Conservation (phyloP, 2,113 vertebrate species). For the Python bivittatus region DNA sequence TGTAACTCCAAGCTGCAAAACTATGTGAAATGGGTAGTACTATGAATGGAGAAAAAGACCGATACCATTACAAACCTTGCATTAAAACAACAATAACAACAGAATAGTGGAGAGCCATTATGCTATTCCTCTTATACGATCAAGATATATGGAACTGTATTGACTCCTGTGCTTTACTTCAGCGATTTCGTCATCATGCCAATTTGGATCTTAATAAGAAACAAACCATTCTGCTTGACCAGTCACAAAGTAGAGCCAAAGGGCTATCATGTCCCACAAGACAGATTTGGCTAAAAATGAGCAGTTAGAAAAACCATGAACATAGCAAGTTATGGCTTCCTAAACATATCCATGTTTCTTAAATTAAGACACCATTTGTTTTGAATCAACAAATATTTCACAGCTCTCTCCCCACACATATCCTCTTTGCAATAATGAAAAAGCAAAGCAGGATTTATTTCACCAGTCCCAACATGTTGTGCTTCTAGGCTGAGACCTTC, state of each 20-base stretch:
- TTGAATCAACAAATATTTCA: neutral
- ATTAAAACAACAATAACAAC: neutral
- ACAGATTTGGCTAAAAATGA: neutral
- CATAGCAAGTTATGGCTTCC: conserved; percentile 14
- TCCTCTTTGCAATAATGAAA: neutral
- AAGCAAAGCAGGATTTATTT: neutral
- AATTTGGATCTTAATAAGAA: neutral
- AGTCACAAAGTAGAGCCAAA: neutral
- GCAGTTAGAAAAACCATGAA: conserved; percentile 10
- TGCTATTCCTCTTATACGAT: conserved; percentile 24
- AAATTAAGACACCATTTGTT: neutral
- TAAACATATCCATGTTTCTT: neutral
- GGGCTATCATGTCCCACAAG: neutral
- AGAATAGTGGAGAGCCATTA: neutral
- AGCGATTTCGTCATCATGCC: conserved; percentile 1
- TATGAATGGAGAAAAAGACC: neutral
- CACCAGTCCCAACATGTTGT: neutral
- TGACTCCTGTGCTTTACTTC: conserved; percentile 19
- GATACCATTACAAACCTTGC: neutral
- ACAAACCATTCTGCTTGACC: neutral
- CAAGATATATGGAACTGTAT: neutral
- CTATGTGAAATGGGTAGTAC: conserved; percentile 22
- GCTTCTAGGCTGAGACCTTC: neutral
- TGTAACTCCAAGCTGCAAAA: conserved; percentile 47
- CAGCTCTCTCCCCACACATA: neutral